Evolutionary conservation across 2,797 vertebrate genomes (phyloP).

Genomic region (Hephaestus fuliginosus): DNA sequence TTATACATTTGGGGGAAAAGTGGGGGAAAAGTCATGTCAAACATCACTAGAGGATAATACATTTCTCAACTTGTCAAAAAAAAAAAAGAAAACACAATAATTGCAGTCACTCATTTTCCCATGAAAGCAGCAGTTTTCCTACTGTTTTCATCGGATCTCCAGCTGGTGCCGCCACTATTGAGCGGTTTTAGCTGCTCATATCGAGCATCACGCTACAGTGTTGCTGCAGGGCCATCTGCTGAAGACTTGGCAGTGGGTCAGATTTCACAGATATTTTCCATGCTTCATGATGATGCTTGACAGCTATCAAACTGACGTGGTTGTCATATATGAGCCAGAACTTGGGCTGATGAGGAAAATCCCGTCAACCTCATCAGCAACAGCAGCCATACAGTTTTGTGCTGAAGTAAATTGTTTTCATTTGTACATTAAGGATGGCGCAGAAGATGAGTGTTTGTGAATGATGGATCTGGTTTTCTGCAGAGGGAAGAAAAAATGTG

Average conservation of each 20-base stretch:
- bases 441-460: background rate
- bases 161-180: constrained; percentile 65
- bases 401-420: constrained; percentile 15
- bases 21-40: background rate
- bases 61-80: background rate
- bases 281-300: constrained; percentile 56
- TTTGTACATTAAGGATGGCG: background rate
- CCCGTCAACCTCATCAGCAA: constrained; percentile 8
- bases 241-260: constrained; percentile 68
- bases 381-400: constrained; percentile 7
- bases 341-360: constrained; percentile 43
- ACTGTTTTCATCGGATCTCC: constrained; percentile 52
- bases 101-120: constrained; percentile 2
- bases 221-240: constrained; percentile 70
- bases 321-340: constrained; percentile 53
- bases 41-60: background rate
- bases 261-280: constrained; percentile 56
- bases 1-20: background rate
- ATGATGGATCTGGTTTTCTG: background rate
- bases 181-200: constrained; percentile 57
- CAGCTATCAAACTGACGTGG: constrained; percentile 56
- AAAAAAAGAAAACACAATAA: background rate
- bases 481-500: background rate
- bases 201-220: constrained; percentile 43
- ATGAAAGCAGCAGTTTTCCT: constrained; percentile 45